Base-by-base conservation (phyloP, 2,797 vertebrate species). In the Sebastiscus tertius region DNA sequence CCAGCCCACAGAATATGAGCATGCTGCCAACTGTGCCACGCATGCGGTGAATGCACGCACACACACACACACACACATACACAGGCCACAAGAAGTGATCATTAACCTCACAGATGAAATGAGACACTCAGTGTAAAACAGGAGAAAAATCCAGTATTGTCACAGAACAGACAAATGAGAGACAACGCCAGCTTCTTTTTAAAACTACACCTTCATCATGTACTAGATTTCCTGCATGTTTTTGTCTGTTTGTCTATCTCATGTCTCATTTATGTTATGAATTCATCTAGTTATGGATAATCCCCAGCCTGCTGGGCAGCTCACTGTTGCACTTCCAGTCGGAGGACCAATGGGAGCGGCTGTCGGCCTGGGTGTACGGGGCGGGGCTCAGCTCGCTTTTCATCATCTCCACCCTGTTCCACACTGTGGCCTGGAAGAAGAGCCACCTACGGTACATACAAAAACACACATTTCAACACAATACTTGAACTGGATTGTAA, bases 401-500 rank as follows among this genome's bases (percentile, higher is more conserved):
- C 75, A 97, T 98, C 60, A 97, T 99, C 80, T 99, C 98, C 90
- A 99, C 98, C 5, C 91, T 97, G 71, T 99, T 99, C 89, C 98
- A 99, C 90, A 98, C 97, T 13, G 94, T 99, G 93, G 96, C 97
- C 87, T 99, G 98, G 98, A 99, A 97, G 95, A 98, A 98, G 92
- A 97, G 97, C 88, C 97, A 99, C 64, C 95, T 99, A 85, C 96
- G 97, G 97, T 98, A 95, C 54, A 31, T 8, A 66, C 64, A 82
- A 70, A 73, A 55, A 77, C 46, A 76, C 68, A 70, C 39, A 54
- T n/a, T 52, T 20, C 29, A 59, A 65, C 42, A 60, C 65, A 46
- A 24, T 56, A 49, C 72, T 20, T 46, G 29, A 3, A 46, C 61
- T 39, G 6, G 1, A 12, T 14, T 59, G 39, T 24, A 31, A 66